Evolutionary conservation across 2,113 vertebrate genomes (phyloP), one percentile per base, ranked within the genome.

Genomic region (Panthera leo): DNA sequence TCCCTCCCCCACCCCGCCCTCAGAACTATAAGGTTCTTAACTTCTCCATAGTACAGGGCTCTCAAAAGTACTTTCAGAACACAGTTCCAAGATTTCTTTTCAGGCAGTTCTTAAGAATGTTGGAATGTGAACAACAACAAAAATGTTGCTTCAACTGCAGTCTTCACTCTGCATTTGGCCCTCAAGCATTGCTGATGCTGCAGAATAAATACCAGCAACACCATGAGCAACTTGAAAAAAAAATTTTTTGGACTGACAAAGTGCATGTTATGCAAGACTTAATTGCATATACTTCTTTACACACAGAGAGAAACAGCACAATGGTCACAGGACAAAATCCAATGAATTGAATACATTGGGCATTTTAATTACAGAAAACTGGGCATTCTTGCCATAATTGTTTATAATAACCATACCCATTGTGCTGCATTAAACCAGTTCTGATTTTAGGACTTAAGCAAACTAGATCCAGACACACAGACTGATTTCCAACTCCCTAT

Each of bases 91-190:
- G 75, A 67, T 94, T 94, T 98, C 94, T 92, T 98, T 97, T 97
- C 71, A 96, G 87, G n/a, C 80, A n/a, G 80, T 89, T 97, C 89
- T 92, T 94, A 94, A 95, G 94, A 95, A 94, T 73, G 61, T 58
- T 98, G 97, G 94, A 97, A 95, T 71, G 80, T 58, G 93, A 96
- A 98, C 94, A 95, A 97, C 51, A 89, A 85, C 21, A 73, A 85
- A 83, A 78, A 68, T 21, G 79, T 97, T 95, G 78, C 79, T 96
- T 85, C 85, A 76, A 88, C 67, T 25, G 21, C 89, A 89, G 88
- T 70, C 87, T 76, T 90, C 36, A 18, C 85, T 86, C 91, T 94
- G 70, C 15, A 9, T 25, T 97, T 98, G 94, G 51, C 86, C 80
- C 12, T 12, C 27, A 83, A 85, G 15, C 55, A 42, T n/a, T 97